A percentile compares a stretch with the other conserved stretches of the same genome.
phyloP scores from a whole-genome alignment of 2,113 vertebrate genomes.

The Corydoras sp. region DNA sequence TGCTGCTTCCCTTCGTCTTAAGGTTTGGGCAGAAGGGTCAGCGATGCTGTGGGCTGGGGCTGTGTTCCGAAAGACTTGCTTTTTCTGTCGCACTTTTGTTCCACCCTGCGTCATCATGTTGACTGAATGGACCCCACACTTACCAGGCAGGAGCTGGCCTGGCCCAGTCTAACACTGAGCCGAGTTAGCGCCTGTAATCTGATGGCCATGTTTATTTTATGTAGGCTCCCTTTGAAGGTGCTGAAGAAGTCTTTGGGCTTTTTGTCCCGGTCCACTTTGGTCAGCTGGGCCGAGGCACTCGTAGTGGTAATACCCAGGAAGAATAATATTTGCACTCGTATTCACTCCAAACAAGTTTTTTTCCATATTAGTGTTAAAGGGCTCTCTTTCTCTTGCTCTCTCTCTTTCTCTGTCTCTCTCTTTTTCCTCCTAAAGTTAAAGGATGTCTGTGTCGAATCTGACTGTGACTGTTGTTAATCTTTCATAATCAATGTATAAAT shows the following conservation, averaged over 20 bases:
- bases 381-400: constrained; percentile 30
- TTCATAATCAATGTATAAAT: constrained; percentile 37
- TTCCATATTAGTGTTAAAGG: constrained; percentile 73
- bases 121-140: constrained; percentile 76
- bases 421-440: constrained; percentile 25
- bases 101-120: constrained; percentile 78
- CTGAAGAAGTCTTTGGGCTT: constrained; percentile 75
- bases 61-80: constrained; percentile 69
- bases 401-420: constrained; percentile 42
- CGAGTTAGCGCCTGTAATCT: constrained; percentile 72
- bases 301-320: constrained; percentile 73
- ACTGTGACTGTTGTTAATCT: constrained; percentile 32
- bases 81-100: constrained; percentile 75
- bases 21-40: constrained; percentile 47
- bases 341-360: constrained; percentile 73
- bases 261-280: constrained; percentile 69
- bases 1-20: constrained; percentile 36
- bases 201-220: constrained; percentile 78
- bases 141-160: constrained; percentile 62
- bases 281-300: constrained; percentile 70
- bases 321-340: constrained; percentile 76
- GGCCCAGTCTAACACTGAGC: constrained; percentile 56
- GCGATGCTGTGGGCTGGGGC: constrained; percentile 65
- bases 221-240: constrained; percentile 71
- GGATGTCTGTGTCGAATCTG: constrained; percentile 27